phyloP scores from a whole-genome alignment of 2,113 vertebrate genomes.

The Galbula dea region DNA sequence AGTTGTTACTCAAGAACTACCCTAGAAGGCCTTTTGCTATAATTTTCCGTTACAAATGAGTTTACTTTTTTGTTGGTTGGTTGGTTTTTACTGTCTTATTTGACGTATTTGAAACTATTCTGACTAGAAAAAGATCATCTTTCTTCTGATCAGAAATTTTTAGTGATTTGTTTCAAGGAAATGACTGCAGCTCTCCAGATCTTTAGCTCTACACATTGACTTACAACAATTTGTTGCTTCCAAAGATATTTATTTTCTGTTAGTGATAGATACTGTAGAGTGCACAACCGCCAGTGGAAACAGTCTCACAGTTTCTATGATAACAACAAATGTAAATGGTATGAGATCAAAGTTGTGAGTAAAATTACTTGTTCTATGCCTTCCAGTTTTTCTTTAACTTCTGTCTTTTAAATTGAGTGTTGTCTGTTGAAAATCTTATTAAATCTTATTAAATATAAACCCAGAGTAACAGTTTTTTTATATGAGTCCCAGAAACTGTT shows the following conservation, averaged over 20 bases:
- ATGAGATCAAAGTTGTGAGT: conserved; percentile 42
- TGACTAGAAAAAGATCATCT: neutral
- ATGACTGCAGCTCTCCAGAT: conserved; percentile 20
- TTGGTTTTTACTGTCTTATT: neutral
- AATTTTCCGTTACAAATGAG: neutral
- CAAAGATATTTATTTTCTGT: conserved; percentile 46
- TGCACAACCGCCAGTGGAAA: conserved; percentile 23
- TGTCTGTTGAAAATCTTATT: conserved; percentile 60
- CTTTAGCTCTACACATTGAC: neutral
- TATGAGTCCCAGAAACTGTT: conserved; percentile 53
- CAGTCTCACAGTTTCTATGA: neutral
- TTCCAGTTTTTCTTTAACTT: conserved; percentile 42
- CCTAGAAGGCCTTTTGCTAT: neutral
- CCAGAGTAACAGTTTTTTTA: conserved; percentile 37
- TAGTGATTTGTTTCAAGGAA: conserved; percentile 9
- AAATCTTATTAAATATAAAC: conserved; percentile 70
- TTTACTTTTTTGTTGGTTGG: neutral
- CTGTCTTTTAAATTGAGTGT: conserved; percentile 23
- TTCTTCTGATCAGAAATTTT: neutral
- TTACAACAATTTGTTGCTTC: conserved; percentile 1
- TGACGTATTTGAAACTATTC: neutral
- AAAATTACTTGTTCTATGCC: conserved; percentile 21
- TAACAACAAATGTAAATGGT: conserved; percentile 33
- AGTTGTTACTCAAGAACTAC: neutral
- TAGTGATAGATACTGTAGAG: conserved; percentile 15